These are phyloP conservation scores for Meganola albula DNA, from an alignment of 2,888 invertebrate genomes.

Conservation along the genomic window DNA sequence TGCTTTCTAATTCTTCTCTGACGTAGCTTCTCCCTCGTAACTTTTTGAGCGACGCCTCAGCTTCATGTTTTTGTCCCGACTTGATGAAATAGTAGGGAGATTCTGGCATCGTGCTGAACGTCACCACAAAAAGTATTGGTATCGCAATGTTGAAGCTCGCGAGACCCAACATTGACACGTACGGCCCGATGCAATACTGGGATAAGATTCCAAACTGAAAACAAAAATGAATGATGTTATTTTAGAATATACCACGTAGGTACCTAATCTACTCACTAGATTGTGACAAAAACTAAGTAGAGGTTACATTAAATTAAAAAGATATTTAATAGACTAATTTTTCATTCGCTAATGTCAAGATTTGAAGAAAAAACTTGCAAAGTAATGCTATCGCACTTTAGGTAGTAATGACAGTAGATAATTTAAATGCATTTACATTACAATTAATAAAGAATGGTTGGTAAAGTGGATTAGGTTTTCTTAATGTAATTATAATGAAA, in stretches of 20 bases:
- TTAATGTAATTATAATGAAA: too few relatives aligned
- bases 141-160: slow-evolving; percentile 76
- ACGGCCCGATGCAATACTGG: slow-evolving; percentile 79
- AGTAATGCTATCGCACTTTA: too few relatives aligned
- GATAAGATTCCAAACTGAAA: slow-evolving; percentile 78
- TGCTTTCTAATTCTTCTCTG: slow-evolving; percentile 72
- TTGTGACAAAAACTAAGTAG: too few relatives aligned
- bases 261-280: too few relatives aligned
- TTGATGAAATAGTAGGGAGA: slow-evolving; percentile 80
- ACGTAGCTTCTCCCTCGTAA: slow-evolving; percentile 76
- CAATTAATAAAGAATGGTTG: too few relatives aligned
- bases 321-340: too few relatives aligned
- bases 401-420: too few relatives aligned
- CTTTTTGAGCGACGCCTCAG: slow-evolving; percentile 74
- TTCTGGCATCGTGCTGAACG: slow-evolving; percentile 81
- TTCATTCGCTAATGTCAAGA: too few relatives aligned
- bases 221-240: slow-evolving; percentile 1
- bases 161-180: slow-evolving; percentile 73
- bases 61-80: slow-evolving; percentile 65
- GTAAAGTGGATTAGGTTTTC: too few relatives aligned
- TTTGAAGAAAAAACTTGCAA: too few relatives aligned
- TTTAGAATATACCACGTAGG: background rate
- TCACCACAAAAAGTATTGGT: slow-evolving; percentile 74
- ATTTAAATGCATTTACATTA: too few relatives aligned
- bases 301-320: too few relatives aligned